Base-by-base conservation (phyloP, 2,888 invertebrate genomes). In the Stenoptilia bipunctidactyla region DNA sequence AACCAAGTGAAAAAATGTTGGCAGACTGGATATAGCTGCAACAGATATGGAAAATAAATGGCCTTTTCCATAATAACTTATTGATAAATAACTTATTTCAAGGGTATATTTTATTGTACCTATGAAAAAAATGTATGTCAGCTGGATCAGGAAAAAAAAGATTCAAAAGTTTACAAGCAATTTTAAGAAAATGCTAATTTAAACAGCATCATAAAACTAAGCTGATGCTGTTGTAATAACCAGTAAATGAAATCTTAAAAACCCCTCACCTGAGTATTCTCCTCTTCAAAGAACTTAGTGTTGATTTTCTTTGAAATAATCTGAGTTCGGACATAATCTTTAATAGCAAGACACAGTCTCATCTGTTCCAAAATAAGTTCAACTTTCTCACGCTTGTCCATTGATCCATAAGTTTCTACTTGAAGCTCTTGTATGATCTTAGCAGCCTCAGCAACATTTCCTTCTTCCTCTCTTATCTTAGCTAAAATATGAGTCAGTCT, bases 221-320 rank as follows among this genome's bases (percentile, higher is more conserved):
- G 27, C 27, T 9, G 5, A 8, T 25, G 27, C 9, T 25, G 5
- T 25, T 25, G 27, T 25, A 8, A 25, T 25, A 8, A n/a, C n/a
- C n/a, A n/a, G n/a, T n/a, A n/a, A n/a, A n/a, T n/a, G n/a, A n/a
- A n/a, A n/a, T n/a, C n/a, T n/a, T n/a, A n/a, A n/a, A n/a, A n/a
- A n/a, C n/a, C n/a, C n/a, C n/a, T 47, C 46, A 86, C 90, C 63
- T 88, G 87, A 33, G 90, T 87, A 45, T 87, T 86, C 45, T 91
- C 90, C 52, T 97, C 96, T 42, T 96, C 96, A 77, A 99, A 99
- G 77, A 97, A 98, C 73, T 96, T 97, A 0, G 93, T 92, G 67
- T 92, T 98, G 50, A 99, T 97, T 75, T 99, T 99, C 75, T 98
- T 98, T 1, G 98, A 96, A 59, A 99, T 99, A 47, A 99, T 99